Evolutionary conservation across 1,140 invertebrate genomes (phyloP).

Genomic region (Mycetomoellerius zeteki): DNA sequence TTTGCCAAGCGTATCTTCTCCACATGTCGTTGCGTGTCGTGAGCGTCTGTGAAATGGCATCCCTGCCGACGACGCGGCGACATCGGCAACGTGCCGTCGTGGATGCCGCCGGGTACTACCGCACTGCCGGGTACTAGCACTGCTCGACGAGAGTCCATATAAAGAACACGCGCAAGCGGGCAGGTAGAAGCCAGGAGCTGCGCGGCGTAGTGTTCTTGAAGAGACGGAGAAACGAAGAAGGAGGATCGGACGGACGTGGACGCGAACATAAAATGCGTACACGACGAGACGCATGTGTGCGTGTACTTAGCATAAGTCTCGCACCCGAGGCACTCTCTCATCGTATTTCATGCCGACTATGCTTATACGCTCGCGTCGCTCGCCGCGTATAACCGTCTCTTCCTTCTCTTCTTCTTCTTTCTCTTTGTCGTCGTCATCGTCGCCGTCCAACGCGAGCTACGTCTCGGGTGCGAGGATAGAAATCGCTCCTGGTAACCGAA

Average conservation of each 20-base stretch:
- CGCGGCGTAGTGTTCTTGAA: slow-evolving; percentile 25
- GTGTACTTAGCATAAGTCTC: slow-evolving; percentile 84
- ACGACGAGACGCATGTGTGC: slow-evolving; percentile 62
- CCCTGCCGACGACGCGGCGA: slow-evolving; percentile 16
- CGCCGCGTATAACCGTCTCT: slow-evolving; percentile 71
- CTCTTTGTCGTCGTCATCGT: slow-evolving; percentile 46
- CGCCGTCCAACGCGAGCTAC: slow-evolving; percentile 30
- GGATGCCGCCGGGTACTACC: slow-evolving; percentile 56
- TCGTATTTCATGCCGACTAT: slow-evolving; percentile 82
- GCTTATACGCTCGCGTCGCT: slow-evolving; percentile 68
- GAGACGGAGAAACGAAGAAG: slow-evolving; percentile 68
- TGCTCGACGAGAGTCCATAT: slow-evolving; percentile 60
- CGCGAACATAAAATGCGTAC: slow-evolving; percentile 69
- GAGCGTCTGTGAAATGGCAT: no score
- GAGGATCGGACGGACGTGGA: slow-evolving; percentile 50
- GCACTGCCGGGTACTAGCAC: slow-evolving; percentile 21
- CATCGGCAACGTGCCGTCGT: slow-evolving; percentile 49
- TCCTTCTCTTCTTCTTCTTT: slow-evolving; percentile 53
- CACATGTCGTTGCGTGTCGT: no score
- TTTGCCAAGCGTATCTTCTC: no score
- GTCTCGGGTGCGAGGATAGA: slow-evolving; percentile 19
- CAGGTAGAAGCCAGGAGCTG: slow-evolving; percentile 63
- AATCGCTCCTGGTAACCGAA: slow-evolving; percentile 54
- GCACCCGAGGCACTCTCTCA: slow-evolving; percentile 84
- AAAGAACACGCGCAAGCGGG: slow-evolving; percentile 60